Conservation (phyloP, 2,888 invertebrate genomes). For the Panorpa germanica region DNA sequence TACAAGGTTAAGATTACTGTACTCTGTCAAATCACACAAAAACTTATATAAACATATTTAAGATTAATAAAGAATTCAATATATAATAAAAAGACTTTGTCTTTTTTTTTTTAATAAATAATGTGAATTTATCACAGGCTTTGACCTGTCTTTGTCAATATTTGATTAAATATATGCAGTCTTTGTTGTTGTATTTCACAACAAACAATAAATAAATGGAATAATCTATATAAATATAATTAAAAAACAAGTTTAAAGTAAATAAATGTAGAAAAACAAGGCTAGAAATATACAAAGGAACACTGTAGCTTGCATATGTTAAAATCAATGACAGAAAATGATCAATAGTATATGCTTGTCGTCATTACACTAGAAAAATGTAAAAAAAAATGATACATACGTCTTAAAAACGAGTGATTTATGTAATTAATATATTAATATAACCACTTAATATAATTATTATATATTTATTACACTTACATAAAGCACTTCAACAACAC, state of each 20-base stretch:
- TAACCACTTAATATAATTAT: too few species aligned
- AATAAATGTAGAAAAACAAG: background rate
- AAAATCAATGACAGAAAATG: too few species aligned
- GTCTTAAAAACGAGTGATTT: too few species aligned
- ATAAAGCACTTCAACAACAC: too few species aligned
- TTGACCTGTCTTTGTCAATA: background rate
- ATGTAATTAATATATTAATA: too few species aligned
- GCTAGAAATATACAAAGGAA: background rate
- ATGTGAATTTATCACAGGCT: background rate
- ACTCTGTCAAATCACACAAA: background rate
- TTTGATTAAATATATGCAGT: background rate
- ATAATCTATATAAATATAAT: background rate
- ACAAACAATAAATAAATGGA: background rate
- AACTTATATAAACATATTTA: background rate
- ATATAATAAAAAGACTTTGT: background rate
- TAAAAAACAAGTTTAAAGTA: background rate
- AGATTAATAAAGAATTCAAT: slow-evolving; percentile 1
- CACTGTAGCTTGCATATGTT: too few species aligned
- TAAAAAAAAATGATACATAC: slow-evolving; percentile 3
- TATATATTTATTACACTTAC: too few species aligned
- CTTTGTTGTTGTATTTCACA: background rate
- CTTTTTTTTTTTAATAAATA: background rate
- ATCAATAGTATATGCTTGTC: too few species aligned
- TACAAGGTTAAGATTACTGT: too few species aligned
- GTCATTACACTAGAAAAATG: background rate